Conservation (phyloP, 2,797 vertebrate genomes). For the Hylomyscus alleni region DNA sequence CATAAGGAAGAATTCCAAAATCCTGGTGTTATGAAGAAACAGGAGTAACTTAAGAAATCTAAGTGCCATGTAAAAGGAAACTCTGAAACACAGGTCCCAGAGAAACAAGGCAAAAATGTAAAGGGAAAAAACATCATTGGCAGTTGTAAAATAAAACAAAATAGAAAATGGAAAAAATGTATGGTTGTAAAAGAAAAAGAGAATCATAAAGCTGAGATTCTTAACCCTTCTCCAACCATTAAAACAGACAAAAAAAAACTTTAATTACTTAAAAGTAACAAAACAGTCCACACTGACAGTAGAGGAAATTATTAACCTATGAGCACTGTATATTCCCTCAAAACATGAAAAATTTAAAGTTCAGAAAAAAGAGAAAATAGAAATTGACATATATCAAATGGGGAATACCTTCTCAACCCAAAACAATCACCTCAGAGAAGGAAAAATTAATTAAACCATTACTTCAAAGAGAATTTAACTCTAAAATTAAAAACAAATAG, state of each 20-base stretch:
- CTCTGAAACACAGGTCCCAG: background rate
- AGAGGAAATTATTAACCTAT: conserved; percentile 24
- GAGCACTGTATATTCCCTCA: background rate
- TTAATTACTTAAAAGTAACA: background rate
- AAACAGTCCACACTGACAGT: background rate
- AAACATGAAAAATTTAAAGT: conserved; percentile 17
- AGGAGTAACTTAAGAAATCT: background rate
- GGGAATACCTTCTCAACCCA: background rate
- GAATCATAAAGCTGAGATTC: conserved; percentile 14
- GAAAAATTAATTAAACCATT: background rate
- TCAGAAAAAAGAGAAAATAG: conserved; percentile 37
- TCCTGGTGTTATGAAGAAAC: conserved; percentile 24
- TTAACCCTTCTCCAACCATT: conserved; percentile 24
- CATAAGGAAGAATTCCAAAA: conserved; percentile 5
- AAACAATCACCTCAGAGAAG: background rate
- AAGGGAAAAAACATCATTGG: background rate
- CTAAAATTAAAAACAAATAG: conserved; percentile 47
- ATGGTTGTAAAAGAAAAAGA: background rate
- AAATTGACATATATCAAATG: background rate
- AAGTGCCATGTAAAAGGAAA: background rate
- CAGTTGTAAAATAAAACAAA: background rate
- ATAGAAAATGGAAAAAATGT: background rate
- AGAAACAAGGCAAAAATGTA: background rate
- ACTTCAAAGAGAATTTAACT: conserved; percentile 46
- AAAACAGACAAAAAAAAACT: conserved; percentile 31